Conservation (phyloP, 2,797 vertebrate genomes). For the Platyrinchus mystaceus region DNA sequence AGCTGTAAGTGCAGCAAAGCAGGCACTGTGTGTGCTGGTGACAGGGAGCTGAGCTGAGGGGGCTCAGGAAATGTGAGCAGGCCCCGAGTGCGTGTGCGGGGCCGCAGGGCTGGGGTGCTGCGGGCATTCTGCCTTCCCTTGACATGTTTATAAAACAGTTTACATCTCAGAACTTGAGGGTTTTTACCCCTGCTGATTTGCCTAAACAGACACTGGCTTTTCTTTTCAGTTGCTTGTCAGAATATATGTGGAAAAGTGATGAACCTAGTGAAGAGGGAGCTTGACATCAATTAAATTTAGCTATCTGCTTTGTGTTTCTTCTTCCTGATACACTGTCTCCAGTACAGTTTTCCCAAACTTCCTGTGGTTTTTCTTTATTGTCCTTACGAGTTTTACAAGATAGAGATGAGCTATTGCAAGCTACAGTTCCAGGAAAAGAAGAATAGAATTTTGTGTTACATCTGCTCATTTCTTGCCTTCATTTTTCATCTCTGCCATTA, state of each 20-base stretch:
- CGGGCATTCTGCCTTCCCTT: conserved; percentile 49
- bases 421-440: background rate
- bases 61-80: background rate
- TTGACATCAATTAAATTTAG: conserved; percentile 59
- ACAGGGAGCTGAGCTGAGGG: background rate
- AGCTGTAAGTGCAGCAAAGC: background rate
- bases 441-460: background rate
- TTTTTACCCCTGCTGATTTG: conserved; percentile 51
- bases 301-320: conserved; percentile 54
- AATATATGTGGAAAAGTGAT: conserved; percentile 54
- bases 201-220: conserved; percentile 37
- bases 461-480: background rate
- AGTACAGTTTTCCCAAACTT: conserved; percentile 23
- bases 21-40: background rate
- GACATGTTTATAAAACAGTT: conserved; percentile 69
- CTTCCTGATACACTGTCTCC: conserved; percentile 12
- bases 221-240: conserved; percentile 57
- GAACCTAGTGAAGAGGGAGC: conserved; percentile 46
- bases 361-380: conserved; percentile 15
- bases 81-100: background rate
- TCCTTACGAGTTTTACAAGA: background rate
- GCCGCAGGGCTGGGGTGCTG: conserved; percentile 8
- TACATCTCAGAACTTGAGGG: conserved; percentile 48
- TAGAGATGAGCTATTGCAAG: conserved; percentile 14
- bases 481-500: background rate